Percentiles rank a stretch among this genome's conserved stretches.
Evolutionary conservation across 2,113 vertebrate species (phyloP).

Genomic region (Ptyas mucosa): DNA sequence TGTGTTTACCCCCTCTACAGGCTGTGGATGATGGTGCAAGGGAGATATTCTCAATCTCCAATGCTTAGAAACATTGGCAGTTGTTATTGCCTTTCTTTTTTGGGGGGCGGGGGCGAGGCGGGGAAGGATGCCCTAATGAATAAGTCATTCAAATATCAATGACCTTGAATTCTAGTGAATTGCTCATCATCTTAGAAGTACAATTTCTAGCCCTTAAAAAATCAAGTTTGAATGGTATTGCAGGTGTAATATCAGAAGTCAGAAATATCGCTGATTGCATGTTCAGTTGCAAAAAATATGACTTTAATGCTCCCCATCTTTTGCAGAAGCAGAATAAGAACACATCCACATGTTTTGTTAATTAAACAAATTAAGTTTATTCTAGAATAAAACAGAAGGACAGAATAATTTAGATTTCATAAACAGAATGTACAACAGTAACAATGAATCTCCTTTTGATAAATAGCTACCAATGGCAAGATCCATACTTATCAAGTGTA

Average conservation of each 20-base stretch:
- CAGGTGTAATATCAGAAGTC: neutral
- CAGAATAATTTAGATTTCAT: neutral
- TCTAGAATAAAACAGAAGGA: neutral
- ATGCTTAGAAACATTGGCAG: neutral
- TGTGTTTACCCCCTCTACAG: conserved; percentile 12
- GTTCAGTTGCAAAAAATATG: neutral
- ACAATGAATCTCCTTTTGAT: neutral
- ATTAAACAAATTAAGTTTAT: neutral
- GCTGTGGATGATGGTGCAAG: neutral
- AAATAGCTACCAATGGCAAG: neutral
- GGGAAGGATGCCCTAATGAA: neutral
- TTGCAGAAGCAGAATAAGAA: neutral
- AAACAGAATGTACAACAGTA: neutral
- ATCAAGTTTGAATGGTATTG: neutral
- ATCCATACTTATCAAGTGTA: neutral
- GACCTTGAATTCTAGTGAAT: neutral
- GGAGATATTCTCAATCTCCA: neutral
- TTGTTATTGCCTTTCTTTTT: neutral
- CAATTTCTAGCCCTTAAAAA: neutral
- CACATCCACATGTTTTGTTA: neutral
- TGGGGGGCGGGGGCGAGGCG: accelerated
- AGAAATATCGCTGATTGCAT: neutral
- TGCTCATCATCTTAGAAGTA: neutral
- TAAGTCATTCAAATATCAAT: neutral
- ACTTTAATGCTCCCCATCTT: neutral